These are phyloP conservation scores for Argyresthia goedartella DNA, from an alignment of 2,888 invertebrate genomes.

Conservation along the genomic window DNA sequence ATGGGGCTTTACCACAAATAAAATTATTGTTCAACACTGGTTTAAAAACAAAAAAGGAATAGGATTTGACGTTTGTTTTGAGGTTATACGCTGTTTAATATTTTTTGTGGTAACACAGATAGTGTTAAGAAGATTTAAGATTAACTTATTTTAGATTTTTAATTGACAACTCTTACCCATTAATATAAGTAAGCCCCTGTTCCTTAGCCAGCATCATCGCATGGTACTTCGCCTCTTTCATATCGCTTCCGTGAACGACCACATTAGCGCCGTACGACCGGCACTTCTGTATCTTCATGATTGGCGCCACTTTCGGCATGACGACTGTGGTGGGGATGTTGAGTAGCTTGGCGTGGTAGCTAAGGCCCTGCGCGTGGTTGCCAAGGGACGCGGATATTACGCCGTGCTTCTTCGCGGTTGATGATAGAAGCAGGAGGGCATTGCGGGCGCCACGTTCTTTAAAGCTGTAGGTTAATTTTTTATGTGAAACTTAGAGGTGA, in stretches of 20 bases:
- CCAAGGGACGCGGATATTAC: conserved; percentile 95
- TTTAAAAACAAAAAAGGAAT: no score
- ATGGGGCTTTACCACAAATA: no score
- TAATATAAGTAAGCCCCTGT: conserved; percentile 82
- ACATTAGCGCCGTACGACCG: conserved; percentile 87
- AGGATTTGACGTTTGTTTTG: no score
- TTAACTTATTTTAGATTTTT: no score
- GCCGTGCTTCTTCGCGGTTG: conserved; percentile 79
- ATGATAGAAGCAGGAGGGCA: conserved; percentile 80
- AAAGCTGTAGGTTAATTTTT: conserved; percentile 71
- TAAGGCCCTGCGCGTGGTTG: conserved; percentile 89
- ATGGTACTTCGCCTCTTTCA: conserved; percentile 85
- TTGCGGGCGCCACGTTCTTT: conserved; percentile 95
- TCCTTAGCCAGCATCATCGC: conserved; percentile 84
- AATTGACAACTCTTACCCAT: conserved; percentile 82
- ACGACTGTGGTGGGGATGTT: conserved; percentile 85
- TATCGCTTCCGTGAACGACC: conserved; percentile 84
- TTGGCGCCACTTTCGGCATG: conserved; percentile 95
- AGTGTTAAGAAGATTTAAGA: no score
- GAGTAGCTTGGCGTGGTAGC: conserved; percentile 82
- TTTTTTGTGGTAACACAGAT: no score
- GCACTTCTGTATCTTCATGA: conserved; percentile 95
- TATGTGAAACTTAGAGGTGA: conserved; percentile 2
- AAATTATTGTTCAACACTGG: no score
- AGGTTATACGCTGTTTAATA: no score